These are phyloP conservation scores for Drosophila oshimai DNA, from an alignment of 1,140 invertebrate genomes.

Conservation along the genomic window DNA sequence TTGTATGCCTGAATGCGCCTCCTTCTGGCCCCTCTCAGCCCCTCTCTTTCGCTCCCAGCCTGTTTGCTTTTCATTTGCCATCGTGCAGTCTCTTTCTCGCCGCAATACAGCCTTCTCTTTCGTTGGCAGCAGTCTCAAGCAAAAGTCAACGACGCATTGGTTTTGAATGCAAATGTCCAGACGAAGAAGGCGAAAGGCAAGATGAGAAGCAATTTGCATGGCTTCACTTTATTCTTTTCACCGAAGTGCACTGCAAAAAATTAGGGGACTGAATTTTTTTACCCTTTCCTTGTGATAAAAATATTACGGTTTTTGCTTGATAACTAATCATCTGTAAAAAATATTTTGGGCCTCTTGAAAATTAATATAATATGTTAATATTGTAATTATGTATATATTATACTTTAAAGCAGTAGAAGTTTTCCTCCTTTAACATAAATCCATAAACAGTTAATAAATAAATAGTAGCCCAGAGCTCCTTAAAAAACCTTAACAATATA, in stretches of 20 bases:
- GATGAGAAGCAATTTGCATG: conserved; percentile 69
- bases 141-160: conserved; percentile 73
- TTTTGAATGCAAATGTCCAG: conserved; percentile 72
- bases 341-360: no score
- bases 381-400: no score
- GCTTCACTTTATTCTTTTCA: conserved; percentile 31
- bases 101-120: not conserved
- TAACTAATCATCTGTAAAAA: no score
- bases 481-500: no score
- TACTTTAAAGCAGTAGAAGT: no score
- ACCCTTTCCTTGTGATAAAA: no score
- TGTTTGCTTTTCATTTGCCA: conserved; percentile 54
- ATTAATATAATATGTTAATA: no score
- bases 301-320: no score
- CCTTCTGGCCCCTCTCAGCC: not conserved
- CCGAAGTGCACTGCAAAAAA: not conserved
- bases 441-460: no score
- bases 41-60: not conserved
- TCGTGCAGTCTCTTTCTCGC: not conserved
- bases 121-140: conserved; percentile 37
- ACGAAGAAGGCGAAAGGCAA: conserved; percentile 11
- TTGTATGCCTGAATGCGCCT: conserved; percentile 48
- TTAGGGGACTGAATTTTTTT: not conserved
- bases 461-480: no score
- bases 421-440: no score